Conservation (phyloP, 2,888 invertebrate species). For the Trachelus tabidus region DNA sequence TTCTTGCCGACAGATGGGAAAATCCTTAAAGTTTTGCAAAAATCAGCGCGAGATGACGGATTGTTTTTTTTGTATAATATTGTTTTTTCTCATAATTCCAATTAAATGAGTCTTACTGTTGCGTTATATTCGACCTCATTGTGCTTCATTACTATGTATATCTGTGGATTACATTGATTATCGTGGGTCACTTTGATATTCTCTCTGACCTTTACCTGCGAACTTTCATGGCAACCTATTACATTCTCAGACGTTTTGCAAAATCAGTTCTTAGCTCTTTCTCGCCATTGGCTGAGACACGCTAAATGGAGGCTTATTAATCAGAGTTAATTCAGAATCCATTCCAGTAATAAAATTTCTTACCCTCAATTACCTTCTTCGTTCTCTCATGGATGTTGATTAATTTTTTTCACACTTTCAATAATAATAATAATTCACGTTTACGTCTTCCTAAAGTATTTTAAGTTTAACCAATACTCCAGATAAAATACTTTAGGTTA, state of each 20-base stretch:
- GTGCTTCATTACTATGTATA: background rate
- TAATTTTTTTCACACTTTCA: background rate
- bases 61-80: background rate
- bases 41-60: background rate
- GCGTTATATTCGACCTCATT: background rate
- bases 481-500: no score
- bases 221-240: background rate
- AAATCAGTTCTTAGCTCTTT: background rate
- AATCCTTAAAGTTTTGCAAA: background rate
- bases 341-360: background rate
- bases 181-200: background rate
- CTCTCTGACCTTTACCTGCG: background rate
- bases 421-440: background rate
- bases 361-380: background rate
- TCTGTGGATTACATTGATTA: background rate
- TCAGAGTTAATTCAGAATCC: background rate
- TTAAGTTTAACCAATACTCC: no score
- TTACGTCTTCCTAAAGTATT: background rate
- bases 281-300: background rate
- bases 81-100: background rate
- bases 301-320: background rate
- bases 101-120: background rate
- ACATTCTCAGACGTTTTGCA: background rate
- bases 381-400: background rate
- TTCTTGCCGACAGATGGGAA: background rate